phyloP scores from a whole-genome alignment of 1,140 invertebrate species.

The Apis florea region DNA sequence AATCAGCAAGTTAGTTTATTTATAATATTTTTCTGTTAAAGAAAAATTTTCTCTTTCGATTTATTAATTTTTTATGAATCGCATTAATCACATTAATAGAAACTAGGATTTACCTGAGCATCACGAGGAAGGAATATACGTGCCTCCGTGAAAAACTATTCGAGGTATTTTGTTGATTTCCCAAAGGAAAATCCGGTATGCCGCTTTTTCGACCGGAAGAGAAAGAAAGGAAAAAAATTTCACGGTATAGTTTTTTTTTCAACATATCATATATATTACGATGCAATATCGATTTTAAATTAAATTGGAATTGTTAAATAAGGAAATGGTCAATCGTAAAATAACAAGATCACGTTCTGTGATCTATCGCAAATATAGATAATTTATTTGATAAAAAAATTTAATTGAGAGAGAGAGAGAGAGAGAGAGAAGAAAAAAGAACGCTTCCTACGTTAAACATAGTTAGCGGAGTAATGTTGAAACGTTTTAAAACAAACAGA shows the following conservation, averaged over 20 bases:
- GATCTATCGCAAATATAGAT: not conserved
- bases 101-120: not conserved
- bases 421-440: not conserved
- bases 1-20: too few relatives aligned
- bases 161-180: constrained; percentile 27
- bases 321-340: not conserved
- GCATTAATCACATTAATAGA: not conserved
- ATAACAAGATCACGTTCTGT: not conserved
- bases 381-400: constrained; percentile 9
- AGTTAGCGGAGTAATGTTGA: not conserved
- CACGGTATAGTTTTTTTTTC: too few relatives aligned
- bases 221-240: not conserved
- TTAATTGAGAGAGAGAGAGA: not conserved
- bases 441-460: not conserved
- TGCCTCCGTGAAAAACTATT: not conserved
- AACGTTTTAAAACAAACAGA: not conserved
- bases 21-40: too few relatives aligned
- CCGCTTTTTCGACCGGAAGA: not conserved
- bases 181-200: not conserved
- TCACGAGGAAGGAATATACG: too few relatives aligned
- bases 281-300: not conserved
- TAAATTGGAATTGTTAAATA: not conserved
- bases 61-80: not conserved
- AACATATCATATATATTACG: not conserved
- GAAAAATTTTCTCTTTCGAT: too few relatives aligned